phyloP scores from a whole-genome alignment of 2,113 vertebrate species.

The Miniopterus natalensis region DNA sequence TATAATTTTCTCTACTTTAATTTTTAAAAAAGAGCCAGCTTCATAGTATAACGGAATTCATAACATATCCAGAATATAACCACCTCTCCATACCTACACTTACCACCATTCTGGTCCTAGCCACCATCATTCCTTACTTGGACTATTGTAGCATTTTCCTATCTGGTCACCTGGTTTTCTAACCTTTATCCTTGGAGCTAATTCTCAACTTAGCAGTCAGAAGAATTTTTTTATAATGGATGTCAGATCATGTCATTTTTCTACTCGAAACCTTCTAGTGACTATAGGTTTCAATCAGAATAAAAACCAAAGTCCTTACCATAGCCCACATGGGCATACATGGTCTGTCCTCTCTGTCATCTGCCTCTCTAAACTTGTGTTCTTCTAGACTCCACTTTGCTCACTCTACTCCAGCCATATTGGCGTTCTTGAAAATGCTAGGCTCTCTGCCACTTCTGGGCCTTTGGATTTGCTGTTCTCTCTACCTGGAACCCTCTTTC shows the following conservation, averaged over 20 bases:
- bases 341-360: not conserved
- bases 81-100: not conserved
- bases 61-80: not conserved
- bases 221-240: slow-evolving; percentile 49
- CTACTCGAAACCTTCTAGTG: slow-evolving; percentile 31
- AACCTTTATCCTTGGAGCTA: not conserved
- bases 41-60: not conserved
- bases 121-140: not conserved
- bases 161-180: slow-evolving; percentile 33
- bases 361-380: not conserved
- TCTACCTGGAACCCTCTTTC: not conserved
- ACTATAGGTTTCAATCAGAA: not conserved
- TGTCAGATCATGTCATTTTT: not conserved
- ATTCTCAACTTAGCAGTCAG: slow-evolving; percentile 1
- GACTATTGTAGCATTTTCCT: slow-evolving; percentile 1
- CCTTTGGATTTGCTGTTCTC: slow-evolving; percentile 12
- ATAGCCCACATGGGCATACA: not conserved
- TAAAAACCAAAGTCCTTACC: not conserved
- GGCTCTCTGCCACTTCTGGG: not conserved
- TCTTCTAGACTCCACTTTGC: slow-evolving; percentile 45
- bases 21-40: not conserved
- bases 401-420: not conserved
- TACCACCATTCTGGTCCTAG: not conserved
- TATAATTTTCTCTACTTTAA: not conserved
- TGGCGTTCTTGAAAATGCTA: slow-evolving; percentile 2